Percentiles rank a stretch among this genome's conserved stretches.
phyloP scores from a whole-genome alignment of 2,888 invertebrate species.

The Therioaphis trifolii region DNA sequence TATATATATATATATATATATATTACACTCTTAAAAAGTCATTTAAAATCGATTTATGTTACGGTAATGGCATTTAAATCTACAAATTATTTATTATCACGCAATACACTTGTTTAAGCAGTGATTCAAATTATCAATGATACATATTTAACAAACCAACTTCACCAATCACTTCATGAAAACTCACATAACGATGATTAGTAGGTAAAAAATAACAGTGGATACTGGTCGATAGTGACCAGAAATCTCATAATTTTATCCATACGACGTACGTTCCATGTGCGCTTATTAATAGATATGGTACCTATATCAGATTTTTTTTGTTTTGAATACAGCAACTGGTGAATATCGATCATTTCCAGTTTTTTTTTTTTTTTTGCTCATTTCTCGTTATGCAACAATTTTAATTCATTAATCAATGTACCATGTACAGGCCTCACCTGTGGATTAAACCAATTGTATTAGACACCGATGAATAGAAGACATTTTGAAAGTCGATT shows the following conservation, averaged over 20 bases:
- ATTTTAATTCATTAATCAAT: constrained; percentile 46
- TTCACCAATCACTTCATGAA: no score
- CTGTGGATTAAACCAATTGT: constrained; percentile 46
- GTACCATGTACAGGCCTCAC: constrained; percentile 14
- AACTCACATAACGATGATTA: no score
- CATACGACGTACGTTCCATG: no score
- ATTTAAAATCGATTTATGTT: constrained; percentile 8
- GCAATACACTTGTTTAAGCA: neutral
- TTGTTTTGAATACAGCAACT: constrained; percentile 4
- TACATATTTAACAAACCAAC: no score
- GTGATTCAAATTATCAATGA: no score
- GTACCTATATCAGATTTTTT: no score
- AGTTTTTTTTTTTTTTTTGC: neutral
- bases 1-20: no score
- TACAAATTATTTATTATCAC: constrained; percentile 32
- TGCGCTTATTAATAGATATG: neutral
- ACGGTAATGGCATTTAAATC: neutral
- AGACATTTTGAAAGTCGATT: neutral
- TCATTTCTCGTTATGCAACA: constrained; percentile 28
- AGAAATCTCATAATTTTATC: no score
- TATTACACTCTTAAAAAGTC: constrained; percentile 1
- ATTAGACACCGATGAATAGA: constrained; percentile 18
- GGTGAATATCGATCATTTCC: constrained; percentile 27
- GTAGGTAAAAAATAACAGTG: no score
- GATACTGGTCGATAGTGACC: no score